Conservation (phyloP, 2,113 vertebrate species). For the Fukomys damarensis region DNA sequence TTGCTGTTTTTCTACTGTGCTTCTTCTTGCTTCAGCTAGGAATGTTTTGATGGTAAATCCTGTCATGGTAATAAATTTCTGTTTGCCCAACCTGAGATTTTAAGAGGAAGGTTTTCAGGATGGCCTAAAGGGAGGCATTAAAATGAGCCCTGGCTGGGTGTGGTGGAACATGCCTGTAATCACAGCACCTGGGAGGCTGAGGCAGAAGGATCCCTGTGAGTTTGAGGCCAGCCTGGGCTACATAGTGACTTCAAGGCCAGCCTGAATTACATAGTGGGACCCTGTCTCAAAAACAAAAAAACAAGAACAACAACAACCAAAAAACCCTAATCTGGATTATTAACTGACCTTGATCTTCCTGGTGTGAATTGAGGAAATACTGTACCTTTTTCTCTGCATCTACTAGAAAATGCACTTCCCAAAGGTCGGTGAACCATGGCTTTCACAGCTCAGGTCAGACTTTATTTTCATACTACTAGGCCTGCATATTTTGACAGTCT, state of each 20-base stretch:
- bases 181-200: neutral
- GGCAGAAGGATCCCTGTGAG: neutral
- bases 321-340: conserved; percentile 46
- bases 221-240: neutral
- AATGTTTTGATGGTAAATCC: neutral
- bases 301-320: neutral
- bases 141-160: neutral
- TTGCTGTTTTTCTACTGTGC: neutral
- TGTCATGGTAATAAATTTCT: neutral
- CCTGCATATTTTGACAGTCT: neutral
- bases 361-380: conserved; percentile 13
- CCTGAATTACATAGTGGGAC: neutral
- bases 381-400: conserved; percentile 54
- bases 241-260: neutral
- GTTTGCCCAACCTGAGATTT: conserved; percentile 59
- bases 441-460: neutral
- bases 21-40: conserved; percentile 23
- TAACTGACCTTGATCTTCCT: conserved; percentile 35
- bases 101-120: neutral
- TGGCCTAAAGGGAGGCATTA: conserved; percentile 45
- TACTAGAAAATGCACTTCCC: conserved; percentile 43
- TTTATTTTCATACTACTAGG: neutral
- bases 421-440: conserved; percentile 47
- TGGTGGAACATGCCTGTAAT: neutral
- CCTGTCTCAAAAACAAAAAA: neutral